Base-by-base conservation (phyloP, 92 coral and sea anemone genomes). In the Paramuricea clavata region DNA sequence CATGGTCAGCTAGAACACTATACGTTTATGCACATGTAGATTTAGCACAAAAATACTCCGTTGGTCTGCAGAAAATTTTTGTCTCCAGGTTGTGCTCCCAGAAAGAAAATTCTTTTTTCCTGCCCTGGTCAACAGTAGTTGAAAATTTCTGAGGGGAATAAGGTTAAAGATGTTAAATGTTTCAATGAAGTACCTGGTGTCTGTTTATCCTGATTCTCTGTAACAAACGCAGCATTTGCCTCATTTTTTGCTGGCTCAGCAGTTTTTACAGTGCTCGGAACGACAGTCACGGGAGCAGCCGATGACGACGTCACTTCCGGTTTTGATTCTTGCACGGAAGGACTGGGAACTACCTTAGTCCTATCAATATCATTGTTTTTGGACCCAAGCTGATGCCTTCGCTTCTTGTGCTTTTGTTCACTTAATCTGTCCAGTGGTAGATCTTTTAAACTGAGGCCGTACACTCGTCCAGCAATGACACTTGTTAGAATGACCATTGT, bases 341-440 rank as follows among this genome's bases (percentile, higher is more conserved):
- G 39, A 59, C 68, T 27, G 68, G 62, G 60, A 89, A 36, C 39
- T 73, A 85, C 80, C 89, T 95, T 41, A 94, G 95, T 69, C 67
- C 85, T 19, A 76, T 91, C 34, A 83, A 0, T 81, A 0, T 70
- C 77, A 68, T 75, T 12, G 82, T 90, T 95, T 88, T 92, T 69
- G 82, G 89, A 84, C 91, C 89, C 92, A 91, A 91, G 11, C 98
- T 71, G 93, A 22, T 83, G 90, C 47, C 93, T 88, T 77, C 98
- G 85, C 47, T 91, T 86, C 74, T 94, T 95, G 76, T 94, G 89
- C 57, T 95, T 95, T 73, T 92, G 98, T 86, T 95, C 98, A 41
- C 98, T 95, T 6, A 95, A 95, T 59, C 95, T 85, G 87, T 89
- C 95, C 56, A 95, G 89, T 35, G 98, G 98, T 39, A 95, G 94